Evolutionary conservation across 2,113 vertebrate species (phyloP).

Genomic region (Myiagra hebetior): DNA sequence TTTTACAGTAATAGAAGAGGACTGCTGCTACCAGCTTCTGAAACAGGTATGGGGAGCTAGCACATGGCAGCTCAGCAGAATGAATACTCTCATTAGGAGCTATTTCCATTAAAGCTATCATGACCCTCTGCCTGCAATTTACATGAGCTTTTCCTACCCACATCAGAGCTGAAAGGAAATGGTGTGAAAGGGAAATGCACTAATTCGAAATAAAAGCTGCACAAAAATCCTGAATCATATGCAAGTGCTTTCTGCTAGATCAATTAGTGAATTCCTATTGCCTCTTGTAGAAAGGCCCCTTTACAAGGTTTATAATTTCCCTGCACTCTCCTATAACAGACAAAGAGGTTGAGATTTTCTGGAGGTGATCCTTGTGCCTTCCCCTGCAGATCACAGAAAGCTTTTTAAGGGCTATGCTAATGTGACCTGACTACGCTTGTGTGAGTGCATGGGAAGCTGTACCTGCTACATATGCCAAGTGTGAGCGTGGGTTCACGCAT

Average conservation of each 20-base stretch:
- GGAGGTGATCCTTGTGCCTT: neutral
- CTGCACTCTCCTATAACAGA: neutral
- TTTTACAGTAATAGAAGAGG: neutral
- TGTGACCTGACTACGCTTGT: neutral
- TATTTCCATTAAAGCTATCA: constrained; percentile 50
- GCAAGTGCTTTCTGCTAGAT: neutral
- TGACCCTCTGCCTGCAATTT: constrained; percentile 46
- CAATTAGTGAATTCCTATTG: neutral
- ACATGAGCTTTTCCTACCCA: constrained; percentile 9
- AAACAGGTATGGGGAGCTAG: constrained; percentile 1
- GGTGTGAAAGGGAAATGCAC: neutral
- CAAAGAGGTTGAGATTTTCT: neutral
- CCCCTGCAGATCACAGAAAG: neutral
- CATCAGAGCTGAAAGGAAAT: constrained; percentile 37
- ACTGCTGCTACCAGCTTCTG: constrained; percentile 7
- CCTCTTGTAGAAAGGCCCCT: neutral
- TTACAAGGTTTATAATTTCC: neutral
- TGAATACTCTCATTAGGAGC: constrained; percentile 30
- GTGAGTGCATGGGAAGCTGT: neutral
- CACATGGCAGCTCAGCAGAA: constrained; percentile 11
- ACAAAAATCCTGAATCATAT: constrained; percentile 1
- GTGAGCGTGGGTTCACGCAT: neutral
- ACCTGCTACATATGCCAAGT: neutral
- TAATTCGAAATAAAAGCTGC: neutral
- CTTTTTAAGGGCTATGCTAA: neutral